A percentile compares a stretch with the other conserved stretches of the same genome.
These are phyloP conservation scores for Drosophila jambulina DNA, from an alignment of 1,140 invertebrate species.

Conservation along the genomic window DNA sequence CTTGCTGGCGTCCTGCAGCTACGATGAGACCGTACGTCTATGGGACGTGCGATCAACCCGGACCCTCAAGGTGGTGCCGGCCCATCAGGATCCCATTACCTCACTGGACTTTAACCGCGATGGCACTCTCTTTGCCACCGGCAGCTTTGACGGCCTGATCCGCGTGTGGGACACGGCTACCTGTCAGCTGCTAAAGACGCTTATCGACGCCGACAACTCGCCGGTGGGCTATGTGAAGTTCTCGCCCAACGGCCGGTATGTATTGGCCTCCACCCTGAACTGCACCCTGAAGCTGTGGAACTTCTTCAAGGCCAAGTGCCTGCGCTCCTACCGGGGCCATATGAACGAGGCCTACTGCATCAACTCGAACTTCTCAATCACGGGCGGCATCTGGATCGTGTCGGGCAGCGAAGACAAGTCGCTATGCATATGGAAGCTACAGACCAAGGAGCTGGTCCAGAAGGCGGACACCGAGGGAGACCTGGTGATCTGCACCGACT, in stretches of 20 bases:
- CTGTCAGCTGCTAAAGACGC: constrained; percentile 49
- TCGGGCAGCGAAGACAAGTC: constrained; percentile 62
- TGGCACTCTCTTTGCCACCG: constrained; percentile 56
- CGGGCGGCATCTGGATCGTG: constrained; percentile 65
- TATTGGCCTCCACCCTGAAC: constrained; percentile 58
- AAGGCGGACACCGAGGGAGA: constrained; percentile 34
- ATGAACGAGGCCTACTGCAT: constrained; percentile 56
- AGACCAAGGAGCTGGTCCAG: constrained; percentile 62
- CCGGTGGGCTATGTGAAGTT: constrained; percentile 67
- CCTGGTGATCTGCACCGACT: constrained; percentile 51
- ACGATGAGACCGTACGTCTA: constrained; percentile 50
- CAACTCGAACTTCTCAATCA: constrained; percentile 60
- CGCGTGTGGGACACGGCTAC: constrained; percentile 62
- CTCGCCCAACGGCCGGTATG: constrained; percentile 63
- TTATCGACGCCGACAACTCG: constrained; percentile 58
- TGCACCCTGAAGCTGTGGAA: constrained; percentile 64
- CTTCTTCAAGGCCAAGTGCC: constrained; percentile 57
- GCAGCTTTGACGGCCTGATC: constrained; percentile 63
- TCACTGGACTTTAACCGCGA: constrained; percentile 62
- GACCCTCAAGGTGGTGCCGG: constrained; percentile 33
- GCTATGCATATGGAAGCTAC: constrained; percentile 63
- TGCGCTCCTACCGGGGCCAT: constrained; percentile 63
- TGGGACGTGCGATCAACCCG: constrained; percentile 61
- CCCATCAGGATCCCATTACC: constrained; percentile 58
- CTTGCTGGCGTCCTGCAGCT: constrained; percentile 53